A percentile compares a stretch with the other conserved stretches of the same genome.
Evolutionary conservation across 2,113 vertebrate genomes (phyloP).

Genomic region (Anas platyrhynchos): DNA sequence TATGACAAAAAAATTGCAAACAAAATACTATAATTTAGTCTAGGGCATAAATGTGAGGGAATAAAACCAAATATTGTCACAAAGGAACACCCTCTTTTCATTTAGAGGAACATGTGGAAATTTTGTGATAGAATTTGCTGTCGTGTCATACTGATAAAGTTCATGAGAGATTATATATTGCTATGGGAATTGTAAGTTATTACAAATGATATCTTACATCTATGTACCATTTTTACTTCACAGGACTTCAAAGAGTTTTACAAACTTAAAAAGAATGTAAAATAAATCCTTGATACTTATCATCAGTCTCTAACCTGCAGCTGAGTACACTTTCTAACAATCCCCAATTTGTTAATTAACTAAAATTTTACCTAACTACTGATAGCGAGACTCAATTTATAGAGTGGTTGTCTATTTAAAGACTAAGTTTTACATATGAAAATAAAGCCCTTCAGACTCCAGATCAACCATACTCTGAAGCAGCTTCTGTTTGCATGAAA

Average conservation of each 20-base stretch:
- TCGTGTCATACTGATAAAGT: conserved; percentile 59
- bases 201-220: conserved; percentile 32
- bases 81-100: conserved; percentile 59
- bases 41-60: conserved; percentile 68
- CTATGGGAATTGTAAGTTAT: conserved; percentile 45
- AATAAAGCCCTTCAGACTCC: not conserved
- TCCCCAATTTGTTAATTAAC: not conserved
- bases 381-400: not conserved
- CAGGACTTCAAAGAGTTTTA: not conserved
- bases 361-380: not conserved
- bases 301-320: not conserved
- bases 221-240: conserved; percentile 4
- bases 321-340: not conserved
- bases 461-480: not conserved
- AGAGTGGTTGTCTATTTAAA: not conserved
- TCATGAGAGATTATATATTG: conserved; percentile 53
- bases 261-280: not conserved
- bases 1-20: conserved; percentile 73
- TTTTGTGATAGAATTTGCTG: conserved; percentile 52
- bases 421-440: not conserved
- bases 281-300: not conserved
- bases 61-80: conserved; percentile 70
- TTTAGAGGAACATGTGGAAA: conserved; percentile 42
- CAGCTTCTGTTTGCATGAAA: not conserved
- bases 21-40: conserved; percentile 72